Conservation (phyloP, 2,797 vertebrate species). For the Linurgus olivaceus region DNA sequence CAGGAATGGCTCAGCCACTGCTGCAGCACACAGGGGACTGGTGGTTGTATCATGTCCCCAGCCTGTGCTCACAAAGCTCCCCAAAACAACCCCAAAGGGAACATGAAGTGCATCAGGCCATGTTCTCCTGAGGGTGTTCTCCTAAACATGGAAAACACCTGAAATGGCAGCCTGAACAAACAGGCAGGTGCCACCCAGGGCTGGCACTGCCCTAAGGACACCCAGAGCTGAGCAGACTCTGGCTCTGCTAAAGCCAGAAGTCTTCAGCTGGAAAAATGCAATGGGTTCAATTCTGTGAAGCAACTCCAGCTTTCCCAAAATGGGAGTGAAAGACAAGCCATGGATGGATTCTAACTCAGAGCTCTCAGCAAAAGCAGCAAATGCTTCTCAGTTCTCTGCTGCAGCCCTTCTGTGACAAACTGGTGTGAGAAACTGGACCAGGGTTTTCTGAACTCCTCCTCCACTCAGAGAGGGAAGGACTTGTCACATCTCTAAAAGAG, state of each 20-base stretch:
- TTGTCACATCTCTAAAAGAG: background rate
- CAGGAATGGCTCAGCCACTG: background rate
- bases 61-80: background rate
- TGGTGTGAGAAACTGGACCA: background rate
- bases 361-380: background rate
- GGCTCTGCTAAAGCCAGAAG: background rate
- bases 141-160: background rate
- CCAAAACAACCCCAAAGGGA: background rate
- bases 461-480: background rate
- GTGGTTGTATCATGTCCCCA: accelerated
- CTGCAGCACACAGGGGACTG: background rate
- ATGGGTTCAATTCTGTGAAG: background rate
- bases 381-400: background rate
- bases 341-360: background rate
- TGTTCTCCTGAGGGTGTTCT: background rate
- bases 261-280: background rate
- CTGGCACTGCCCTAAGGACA: background rate
- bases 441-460: background rate
- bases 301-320: background rate
- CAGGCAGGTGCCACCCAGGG: background rate
- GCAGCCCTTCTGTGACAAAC: background rate
- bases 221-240: background rate
- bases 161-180: background rate
- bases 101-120: background rate
- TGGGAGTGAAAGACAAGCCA: background rate